These are phyloP conservation scores for Potamarius usumacintae DNA, from an alignment of 2,113 vertebrate species.

Conservation along the genomic window DNA sequence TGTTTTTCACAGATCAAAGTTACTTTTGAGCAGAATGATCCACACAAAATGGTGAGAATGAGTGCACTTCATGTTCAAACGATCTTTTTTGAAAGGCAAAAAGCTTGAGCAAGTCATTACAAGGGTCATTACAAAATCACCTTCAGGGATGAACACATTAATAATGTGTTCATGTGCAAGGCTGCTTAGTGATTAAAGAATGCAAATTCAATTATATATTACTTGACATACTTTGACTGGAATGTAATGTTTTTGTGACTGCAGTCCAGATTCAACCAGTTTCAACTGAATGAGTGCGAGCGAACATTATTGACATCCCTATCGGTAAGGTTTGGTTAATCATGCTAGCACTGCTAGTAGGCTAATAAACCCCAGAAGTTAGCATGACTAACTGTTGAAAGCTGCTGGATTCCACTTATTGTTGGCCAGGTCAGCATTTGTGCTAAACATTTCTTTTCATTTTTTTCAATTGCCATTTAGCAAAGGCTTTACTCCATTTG, in stretches of 20 bases:
- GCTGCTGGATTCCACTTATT: not conserved
- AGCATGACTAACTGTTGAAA: not conserved
- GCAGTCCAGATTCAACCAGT: not conserved
- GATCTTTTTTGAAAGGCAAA: conserved; percentile 25
- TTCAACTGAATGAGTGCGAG: not conserved
- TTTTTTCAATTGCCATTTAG: not conserved
- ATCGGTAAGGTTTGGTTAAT: not conserved
- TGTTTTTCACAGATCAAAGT: conserved; percentile 38
- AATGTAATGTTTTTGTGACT: not conserved
- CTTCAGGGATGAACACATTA: conserved; percentile 18
- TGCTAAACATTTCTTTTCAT: not conserved
- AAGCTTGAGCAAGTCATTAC: conserved; percentile 17
- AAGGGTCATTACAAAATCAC: conserved; percentile 23
- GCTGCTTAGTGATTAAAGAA: conserved; percentile 25
- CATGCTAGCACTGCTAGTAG: too few relatives aligned
- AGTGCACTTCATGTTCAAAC: conserved; percentile 31
- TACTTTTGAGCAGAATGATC: conserved; percentile 26
- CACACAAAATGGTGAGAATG: conserved; percentile 27
- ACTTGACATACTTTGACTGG: not conserved
- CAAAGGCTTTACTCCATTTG: conserved; percentile 4
- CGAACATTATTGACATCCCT: not conserved
- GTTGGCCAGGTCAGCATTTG: not conserved
- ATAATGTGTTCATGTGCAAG: not conserved
- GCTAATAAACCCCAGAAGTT: not conserved
- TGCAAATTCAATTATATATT: not conserved